Base-by-base conservation (phyloP, 2,797 vertebrate species). In the Acanthurus lineatus region DNA sequence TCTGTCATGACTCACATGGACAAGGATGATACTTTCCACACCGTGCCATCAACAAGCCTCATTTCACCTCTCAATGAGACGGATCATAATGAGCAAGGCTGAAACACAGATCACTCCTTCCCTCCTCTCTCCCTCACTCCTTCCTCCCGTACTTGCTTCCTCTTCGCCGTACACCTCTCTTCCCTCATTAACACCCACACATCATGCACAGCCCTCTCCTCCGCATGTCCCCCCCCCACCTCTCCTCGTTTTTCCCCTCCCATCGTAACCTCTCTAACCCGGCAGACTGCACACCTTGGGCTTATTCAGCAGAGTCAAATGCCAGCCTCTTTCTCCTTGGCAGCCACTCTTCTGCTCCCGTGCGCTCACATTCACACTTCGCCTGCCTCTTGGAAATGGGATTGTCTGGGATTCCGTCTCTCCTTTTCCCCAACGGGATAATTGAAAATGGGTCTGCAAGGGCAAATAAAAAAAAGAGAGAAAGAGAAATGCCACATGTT, bases 261-360 rank as follows among this genome's bases (percentile, higher is more conserved):
- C 86, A 68, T 78, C 73, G 73, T 93, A 91, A 93, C 90, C 92
- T 84, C 85, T 83, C 85, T 89, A 89, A 93, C 93, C 93, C 91
- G 90, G 88, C 81, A 91, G 83, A 85, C 90, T 88, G 89, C 95
- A 94, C 93, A 95, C 95, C 96, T 94, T 93, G 89, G 95, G 97
- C 97, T 98, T 97, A 97, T 97, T 99, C 98, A 99, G 98, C 97
- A 97, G 96, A 97, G 95, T 96, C 94, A 98, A 98, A 98, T 97
- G 97, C 96, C 97, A 98, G 93, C 91, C 67, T 75, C 77, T 85
- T 69, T 86, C 94, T 94, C 94, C 93, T 94, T 94, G 90, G 95
- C 95, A 96, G 95, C 95, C 96, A 95, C 94, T 95, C 96, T 96
- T 96, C 94, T 97, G 96, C 96, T 96, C 94, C 95, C 94, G 86